phyloP scores from a whole-genome alignment of 2,113 vertebrate genomes.

The Speoplatyrhinus poulsoni region DNA sequence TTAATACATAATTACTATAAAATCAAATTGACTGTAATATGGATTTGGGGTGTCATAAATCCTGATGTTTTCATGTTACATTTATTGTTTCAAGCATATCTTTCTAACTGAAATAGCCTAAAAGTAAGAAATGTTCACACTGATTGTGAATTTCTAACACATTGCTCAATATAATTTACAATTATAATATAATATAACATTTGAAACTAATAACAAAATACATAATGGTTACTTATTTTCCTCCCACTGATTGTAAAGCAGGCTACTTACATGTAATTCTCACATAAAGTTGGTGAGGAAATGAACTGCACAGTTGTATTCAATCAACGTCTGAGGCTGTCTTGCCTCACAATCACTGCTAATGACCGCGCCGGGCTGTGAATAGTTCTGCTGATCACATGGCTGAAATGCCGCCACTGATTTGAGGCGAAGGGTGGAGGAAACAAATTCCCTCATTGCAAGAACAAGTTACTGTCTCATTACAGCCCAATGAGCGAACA shows the following conservation, averaged over 20 bases:
- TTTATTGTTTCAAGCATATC: no score
- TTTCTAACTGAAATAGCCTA: no score
- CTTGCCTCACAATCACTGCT: slow-evolving; percentile 7
- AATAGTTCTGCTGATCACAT: slow-evolving; percentile 27
- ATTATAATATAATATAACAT: no score
- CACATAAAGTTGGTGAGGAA: slow-evolving; percentile 5
- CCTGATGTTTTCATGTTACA: no score
- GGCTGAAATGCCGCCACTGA: slow-evolving; percentile 2
- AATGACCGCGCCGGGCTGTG: slow-evolving; percentile 17
- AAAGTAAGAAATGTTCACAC: no score
- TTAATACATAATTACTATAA: no score
- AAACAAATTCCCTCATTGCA: slow-evolving; percentile 10
- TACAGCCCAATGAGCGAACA: neutral
- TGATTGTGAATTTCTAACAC: no score
- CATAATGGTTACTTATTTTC: neutral
- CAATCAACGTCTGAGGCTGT: slow-evolving; percentile 8
- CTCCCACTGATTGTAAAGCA: neutral
- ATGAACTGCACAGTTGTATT: slow-evolving; percentile 34
- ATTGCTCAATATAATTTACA: no score
- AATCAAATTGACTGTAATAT: no score
- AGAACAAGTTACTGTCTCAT: neutral
- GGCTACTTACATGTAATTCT: neutral
- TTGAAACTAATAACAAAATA: neutral
- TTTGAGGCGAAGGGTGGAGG: neutral
- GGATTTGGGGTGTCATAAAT: no score